These are phyloP conservation scores for Takifugu bimaculatus DNA, from an alignment of 2,113 vertebrate species.

Conservation along the genomic window DNA sequence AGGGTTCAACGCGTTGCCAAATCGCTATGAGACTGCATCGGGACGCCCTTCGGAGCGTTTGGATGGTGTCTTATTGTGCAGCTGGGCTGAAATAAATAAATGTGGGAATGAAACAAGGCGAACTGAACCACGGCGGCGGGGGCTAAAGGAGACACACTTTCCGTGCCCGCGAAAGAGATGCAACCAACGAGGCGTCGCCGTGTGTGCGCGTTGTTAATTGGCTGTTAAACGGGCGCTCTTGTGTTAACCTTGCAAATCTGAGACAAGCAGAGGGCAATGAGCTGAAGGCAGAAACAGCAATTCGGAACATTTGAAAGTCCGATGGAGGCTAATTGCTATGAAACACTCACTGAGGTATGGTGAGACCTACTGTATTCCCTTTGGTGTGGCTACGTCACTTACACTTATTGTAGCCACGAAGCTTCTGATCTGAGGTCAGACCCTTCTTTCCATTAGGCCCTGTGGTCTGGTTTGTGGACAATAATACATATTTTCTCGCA, in stretches of 20 bases:
- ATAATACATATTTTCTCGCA: constrained; percentile 1
- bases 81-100: constrained; percentile 21
- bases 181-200: neutral
- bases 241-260: neutral
- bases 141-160: constrained; percentile 7
- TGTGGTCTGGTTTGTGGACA: too few relatives aligned
- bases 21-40: too few relatives aligned
- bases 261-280: constrained; percentile 1
- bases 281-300: constrained; percentile 1
- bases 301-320: too few relatives aligned
- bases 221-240: neutral
- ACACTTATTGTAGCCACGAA: too few relatives aligned
- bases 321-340: too few relatives aligned
- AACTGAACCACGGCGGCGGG: constrained; percentile 7
- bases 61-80: neutral
- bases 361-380: too few relatives aligned
- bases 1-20: too few relatives aligned
- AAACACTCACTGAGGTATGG: too few relatives aligned
- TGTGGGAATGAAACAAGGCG: constrained; percentile 1
- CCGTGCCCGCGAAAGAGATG: constrained; percentile 6
- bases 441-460: too few relatives aligned
- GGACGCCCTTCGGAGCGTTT: too few relatives aligned
- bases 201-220: neutral
- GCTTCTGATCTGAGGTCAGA: too few relatives aligned
- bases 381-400: too few relatives aligned